Evolutionary conservation across 2,797 vertebrate species (phyloP).

Genomic region (Pseudomugil tenellus): DNA sequence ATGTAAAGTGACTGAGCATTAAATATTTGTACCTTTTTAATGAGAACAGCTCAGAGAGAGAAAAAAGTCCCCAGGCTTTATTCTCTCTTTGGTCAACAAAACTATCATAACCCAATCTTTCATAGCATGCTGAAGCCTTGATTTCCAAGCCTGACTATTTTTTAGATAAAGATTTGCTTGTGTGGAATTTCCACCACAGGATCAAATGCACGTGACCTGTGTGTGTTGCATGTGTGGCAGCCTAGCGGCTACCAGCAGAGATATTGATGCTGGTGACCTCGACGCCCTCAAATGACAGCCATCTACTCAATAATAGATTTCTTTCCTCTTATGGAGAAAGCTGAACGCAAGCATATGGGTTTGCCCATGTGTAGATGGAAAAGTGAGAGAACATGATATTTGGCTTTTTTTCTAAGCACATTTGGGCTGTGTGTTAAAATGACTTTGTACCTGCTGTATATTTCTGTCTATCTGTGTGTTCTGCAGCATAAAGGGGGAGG

Average conservation of each 20-base stretch:
- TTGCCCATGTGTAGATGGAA: conserved; percentile 9
- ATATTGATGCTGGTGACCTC: conserved; percentile 75
- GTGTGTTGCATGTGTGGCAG: conserved; percentile 26
- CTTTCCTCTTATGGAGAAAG: conserved; percentile 52
- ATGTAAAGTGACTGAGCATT: too few relatives aligned
- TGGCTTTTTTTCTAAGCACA: conserved; percentile 22
- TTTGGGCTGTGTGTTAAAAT: conserved; percentile 25
- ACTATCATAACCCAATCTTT: not conserved
- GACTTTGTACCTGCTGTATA: conserved; percentile 9
- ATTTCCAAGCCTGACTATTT: conserved; percentile 12
- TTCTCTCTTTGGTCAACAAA: not conserved
- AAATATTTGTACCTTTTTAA: too few relatives aligned
- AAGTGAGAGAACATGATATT: conserved; percentile 22
- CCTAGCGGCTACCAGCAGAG: conserved; percentile 48
- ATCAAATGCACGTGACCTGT: conserved; percentile 15
- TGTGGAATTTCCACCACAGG: conserved; percentile 37
- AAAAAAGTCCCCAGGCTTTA: not conserved
- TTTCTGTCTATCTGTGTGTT: conserved; percentile 2
- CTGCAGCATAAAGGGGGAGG: conserved; percentile 23
- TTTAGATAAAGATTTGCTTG: conserved; percentile 17
- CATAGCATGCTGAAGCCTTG: not conserved
- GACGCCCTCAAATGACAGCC: conserved; percentile 62
- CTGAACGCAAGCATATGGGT: conserved; percentile 21
- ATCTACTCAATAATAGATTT: conserved; percentile 73
- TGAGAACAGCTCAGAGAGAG: too few relatives aligned